Conservation (phyloP, 2,888 invertebrate genomes). For the Podotricha telesiphe region DNA sequence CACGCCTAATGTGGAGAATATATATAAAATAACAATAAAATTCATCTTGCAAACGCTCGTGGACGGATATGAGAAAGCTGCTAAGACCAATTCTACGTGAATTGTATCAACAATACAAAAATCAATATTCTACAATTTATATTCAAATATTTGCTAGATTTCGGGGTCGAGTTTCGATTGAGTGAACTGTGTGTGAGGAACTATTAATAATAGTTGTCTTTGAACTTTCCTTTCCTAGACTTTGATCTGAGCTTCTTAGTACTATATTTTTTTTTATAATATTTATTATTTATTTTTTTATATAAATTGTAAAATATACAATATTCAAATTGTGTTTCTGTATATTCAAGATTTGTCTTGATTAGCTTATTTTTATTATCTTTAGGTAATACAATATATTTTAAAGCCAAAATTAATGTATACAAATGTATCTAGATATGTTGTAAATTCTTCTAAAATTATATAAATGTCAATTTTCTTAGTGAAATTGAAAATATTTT, state of each 20-base stretch:
- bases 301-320: no score
- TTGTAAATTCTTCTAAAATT: background rate
- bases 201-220: no score
- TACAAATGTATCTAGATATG: background rate
- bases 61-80: constrained; percentile 87
- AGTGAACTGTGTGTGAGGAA: no score
- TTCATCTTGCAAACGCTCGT: constrained; percentile 94
- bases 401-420: background rate
- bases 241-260: no score
- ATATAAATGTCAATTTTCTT: constrained; percentile 11
- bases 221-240: background rate
- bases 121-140: constrained; percentile 9
- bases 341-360: no score
- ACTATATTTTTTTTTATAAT: no score
- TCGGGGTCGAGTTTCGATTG: background rate
- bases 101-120: constrained; percentile 21
- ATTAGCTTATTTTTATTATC: no score
- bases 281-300: no score
- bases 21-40: constrained; percentile 95
- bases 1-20: constrained; percentile 94
- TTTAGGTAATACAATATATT: background rate
- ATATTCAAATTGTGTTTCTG: no score
- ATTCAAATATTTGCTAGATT: background rate
- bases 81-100: constrained; percentile 60
- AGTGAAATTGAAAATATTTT: constrained; percentile 3